These are phyloP conservation scores for Dastarcus helophoroides DNA, from an alignment of 2,888 invertebrate species.

Conservation along the genomic window DNA sequence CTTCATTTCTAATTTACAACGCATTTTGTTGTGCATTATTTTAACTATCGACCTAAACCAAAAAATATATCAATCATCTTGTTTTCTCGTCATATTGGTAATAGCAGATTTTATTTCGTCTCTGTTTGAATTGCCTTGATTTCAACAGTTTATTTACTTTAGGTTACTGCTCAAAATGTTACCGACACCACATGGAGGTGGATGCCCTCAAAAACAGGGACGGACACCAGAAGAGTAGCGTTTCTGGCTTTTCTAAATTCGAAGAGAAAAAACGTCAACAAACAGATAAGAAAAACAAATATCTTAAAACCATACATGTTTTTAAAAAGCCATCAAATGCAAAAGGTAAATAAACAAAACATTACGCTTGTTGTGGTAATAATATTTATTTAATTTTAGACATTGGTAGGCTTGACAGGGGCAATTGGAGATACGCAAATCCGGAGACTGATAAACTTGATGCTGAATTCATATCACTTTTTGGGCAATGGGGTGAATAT, in stretches of 20 bases:
- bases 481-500: slow-evolving; percentile 36
- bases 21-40: too few relatives aligned
- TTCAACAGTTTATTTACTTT: slow-evolving; percentile 5
- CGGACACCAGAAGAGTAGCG: too few relatives aligned
- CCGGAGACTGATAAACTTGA: slow-evolving; percentile 42
- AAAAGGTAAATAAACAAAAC: slow-evolving; percentile 47
- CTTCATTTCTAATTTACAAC: too few relatives aligned
- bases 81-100: too few relatives aligned
- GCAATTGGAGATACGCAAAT: slow-evolving; percentile 31
- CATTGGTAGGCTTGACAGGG: slow-evolving; percentile 25
- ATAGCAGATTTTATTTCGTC: too few relatives aligned
- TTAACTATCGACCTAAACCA: too few relatives aligned
- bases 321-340: slow-evolving; percentile 58
- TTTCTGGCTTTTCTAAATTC: too few relatives aligned
- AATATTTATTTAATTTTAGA: neutral
- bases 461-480: slow-evolving; percentile 37
- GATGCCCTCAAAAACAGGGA: slow-evolving; percentile 43
- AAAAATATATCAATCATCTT: too few relatives aligned
- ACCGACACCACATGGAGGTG: slow-evolving; percentile 63
- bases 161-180: slow-evolving; percentile 93
- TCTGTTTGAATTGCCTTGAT: too few relatives aligned
- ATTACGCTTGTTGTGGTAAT: neutral
- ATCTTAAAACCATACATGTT: slow-evolving; percentile 54
- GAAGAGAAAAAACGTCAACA: slow-evolving; percentile 78
- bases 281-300: slow-evolving; percentile 56